Evolutionary conservation across 2,888 invertebrate species (phyloP).

Genomic region (Eupeodes latifasciatus): DNA sequence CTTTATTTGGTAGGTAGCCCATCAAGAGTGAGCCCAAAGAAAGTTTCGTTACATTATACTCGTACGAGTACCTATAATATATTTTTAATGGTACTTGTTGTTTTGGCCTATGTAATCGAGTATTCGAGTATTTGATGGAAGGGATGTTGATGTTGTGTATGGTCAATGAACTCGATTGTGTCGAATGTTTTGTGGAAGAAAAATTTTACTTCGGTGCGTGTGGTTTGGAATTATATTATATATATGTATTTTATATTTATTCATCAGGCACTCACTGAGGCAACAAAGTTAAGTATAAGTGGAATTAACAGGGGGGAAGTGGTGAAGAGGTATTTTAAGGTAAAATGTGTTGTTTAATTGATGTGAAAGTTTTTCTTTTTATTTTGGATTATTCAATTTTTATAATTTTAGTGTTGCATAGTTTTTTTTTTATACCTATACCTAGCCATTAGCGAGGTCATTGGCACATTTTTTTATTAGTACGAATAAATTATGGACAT

Average conservation of each 20-base stretch:
- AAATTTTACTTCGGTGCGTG: background rate
- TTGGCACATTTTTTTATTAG: background rate
- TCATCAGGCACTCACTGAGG: conserved; percentile 2
- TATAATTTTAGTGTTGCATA: background rate
- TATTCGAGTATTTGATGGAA: background rate
- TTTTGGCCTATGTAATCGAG: conserved; percentile 50
- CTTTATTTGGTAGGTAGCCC: conserved; percentile 43
- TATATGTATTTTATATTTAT: background rate
- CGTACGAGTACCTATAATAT: background rate
- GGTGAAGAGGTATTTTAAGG: background rate
- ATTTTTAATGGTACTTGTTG: conserved; percentile 67
- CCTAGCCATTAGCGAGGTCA: background rate
- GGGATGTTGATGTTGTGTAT: background rate
- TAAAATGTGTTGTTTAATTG: background rate
- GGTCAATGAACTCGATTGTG: conserved; percentile 58
- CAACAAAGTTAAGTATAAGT: background rate
- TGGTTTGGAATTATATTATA: background rate
- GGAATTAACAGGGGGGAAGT: background rate
- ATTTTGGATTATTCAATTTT: background rate
- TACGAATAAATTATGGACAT: background rate
- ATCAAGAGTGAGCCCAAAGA: conserved; percentile 47
- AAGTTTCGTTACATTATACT: conserved; percentile 56
- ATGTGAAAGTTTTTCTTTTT: conserved; percentile 29
- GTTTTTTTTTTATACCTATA: background rate
- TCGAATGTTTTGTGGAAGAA: conserved; percentile 42